Conservation (phyloP, 2,113 vertebrate genomes). For the Dinomys branickii region DNA sequence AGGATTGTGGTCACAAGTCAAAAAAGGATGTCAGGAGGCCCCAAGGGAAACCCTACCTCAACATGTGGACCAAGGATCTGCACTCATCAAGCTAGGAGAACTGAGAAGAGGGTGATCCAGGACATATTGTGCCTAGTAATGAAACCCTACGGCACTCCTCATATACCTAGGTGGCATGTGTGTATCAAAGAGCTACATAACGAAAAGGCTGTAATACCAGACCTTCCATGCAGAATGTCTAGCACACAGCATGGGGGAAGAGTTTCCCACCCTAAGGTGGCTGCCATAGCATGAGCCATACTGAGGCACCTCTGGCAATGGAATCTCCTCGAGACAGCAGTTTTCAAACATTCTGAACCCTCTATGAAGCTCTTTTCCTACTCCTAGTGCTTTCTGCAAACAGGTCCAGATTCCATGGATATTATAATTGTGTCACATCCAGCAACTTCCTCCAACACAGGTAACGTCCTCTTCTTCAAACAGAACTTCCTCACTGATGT, state of each 20-base stretch:
- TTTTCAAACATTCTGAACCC: background rate
- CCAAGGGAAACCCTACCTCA: background rate
- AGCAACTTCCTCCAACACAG: background rate
- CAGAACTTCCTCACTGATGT: background rate
- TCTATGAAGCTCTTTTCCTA: background rate
- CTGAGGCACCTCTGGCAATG: background rate
- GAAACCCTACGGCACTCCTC: background rate
- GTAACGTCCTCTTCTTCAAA: background rate
- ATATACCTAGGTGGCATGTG: fast-evolving
- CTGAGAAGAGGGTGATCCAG: background rate
- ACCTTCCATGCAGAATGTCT: background rate
- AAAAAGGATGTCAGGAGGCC: background rate
- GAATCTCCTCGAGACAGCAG: background rate
- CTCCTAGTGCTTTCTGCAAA: background rate
- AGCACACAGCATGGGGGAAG: background rate
- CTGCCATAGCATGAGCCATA: background rate
- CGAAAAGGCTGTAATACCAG: background rate
- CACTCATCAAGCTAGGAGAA: background rate
- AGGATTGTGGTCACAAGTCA: background rate
- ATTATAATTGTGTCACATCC: background rate
- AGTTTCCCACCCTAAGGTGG: background rate
- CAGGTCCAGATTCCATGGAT: background rate
- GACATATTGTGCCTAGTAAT: background rate
- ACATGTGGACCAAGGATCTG: background rate
- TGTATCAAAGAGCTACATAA: background rate